Evolutionary conservation across 2,797 vertebrate species (phyloP), one percentile per base, ranked within the genome.

Genomic region (Acipenser oxyrinchus): DNA sequence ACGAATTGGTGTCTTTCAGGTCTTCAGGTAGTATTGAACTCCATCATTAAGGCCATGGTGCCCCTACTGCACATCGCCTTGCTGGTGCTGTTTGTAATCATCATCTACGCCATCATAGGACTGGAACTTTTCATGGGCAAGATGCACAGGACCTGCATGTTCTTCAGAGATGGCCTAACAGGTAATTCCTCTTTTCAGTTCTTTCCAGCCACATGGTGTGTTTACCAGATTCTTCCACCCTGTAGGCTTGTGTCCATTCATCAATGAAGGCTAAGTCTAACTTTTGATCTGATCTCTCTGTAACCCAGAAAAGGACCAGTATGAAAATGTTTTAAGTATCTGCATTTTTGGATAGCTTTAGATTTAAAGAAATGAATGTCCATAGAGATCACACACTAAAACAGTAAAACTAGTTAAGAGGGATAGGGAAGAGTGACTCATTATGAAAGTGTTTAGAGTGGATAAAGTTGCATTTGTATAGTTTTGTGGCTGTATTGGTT

Each of bases 1-100:
- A 37, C 37, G 5, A 37, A 23, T 52, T 58, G 48, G 50, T 70
- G 81, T 50, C 48, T 66, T 76, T 1, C 82, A 98, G 96, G 96
- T 91, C 95, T 99, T 79, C 96, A 99, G 84, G 96, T 99, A 76
- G 96, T 99, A 83, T 86, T 99, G 87, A 99, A 99, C 85, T 99
- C 96, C 83, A 99, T 99, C 78, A 99, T 99, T 82, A 99, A 99
- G 93, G 96, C 96, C 88, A 99, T 98, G 96, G 96, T 99, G 61
- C 96, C 96, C 67, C 87, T 99, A 80, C 90, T 99, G 79, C 96
- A 99, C 52, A 99, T 99, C n/a, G 96, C 96, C 72, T 90, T 99
- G 77, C 89, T 99, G 65, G 96, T 99, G 78, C 92, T 99, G 68
- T 99, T 99, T 51, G 96, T 98, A 84, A 99, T 99, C 83, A 99